phyloP scores from a whole-genome alignment of 2,113 vertebrate genomes.

The Otis tarda region DNA sequence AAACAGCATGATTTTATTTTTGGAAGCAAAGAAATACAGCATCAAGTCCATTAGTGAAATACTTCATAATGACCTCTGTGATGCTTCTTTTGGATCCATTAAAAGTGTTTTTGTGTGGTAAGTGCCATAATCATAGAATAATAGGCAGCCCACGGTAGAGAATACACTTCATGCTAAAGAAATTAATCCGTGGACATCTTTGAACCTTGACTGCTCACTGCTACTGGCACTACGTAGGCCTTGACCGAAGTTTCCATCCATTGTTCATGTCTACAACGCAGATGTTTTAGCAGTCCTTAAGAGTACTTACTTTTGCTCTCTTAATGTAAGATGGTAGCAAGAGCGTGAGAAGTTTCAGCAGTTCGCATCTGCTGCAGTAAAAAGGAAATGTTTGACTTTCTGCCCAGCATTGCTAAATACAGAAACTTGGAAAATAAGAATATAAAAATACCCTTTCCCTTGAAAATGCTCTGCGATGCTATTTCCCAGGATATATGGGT shows the following conservation, averaged over 20 bases:
- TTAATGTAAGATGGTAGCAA: slow-evolving; percentile 17
- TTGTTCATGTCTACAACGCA: not conserved
- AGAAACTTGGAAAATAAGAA: slow-evolving; percentile 6
- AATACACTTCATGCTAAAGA: not conserved
- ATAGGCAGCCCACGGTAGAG: not conserved
- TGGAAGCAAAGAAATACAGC: slow-evolving; percentile 22
- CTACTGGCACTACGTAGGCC: not conserved
- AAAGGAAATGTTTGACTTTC: slow-evolving; percentile 62
- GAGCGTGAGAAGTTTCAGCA: slow-evolving; percentile 63
- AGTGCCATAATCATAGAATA: not conserved
- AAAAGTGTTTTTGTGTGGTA: not conserved
- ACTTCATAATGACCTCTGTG: slow-evolving; percentile 32
- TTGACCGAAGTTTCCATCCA: not conserved
- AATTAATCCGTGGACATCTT: not conserved
- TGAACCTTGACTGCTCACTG: not conserved
- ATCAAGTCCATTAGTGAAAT: slow-evolving; percentile 24
- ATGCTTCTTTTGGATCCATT: slow-evolving; percentile 18
- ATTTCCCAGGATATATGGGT: slow-evolving; percentile 31
- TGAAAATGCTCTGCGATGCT: slow-evolving; percentile 24
- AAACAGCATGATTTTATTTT: slow-evolving; percentile 47
- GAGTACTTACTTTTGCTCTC: not conserved
- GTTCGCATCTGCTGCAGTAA: not conserved
- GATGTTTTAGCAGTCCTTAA: not conserved
- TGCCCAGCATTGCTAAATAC: slow-evolving; percentile 60
- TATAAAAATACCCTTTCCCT: slow-evolving; percentile 55